These are phyloP conservation scores for Stenotaenia linearis DNA, from an alignment of 2,888 invertebrate genomes.

Conservation along the genomic window DNA sequence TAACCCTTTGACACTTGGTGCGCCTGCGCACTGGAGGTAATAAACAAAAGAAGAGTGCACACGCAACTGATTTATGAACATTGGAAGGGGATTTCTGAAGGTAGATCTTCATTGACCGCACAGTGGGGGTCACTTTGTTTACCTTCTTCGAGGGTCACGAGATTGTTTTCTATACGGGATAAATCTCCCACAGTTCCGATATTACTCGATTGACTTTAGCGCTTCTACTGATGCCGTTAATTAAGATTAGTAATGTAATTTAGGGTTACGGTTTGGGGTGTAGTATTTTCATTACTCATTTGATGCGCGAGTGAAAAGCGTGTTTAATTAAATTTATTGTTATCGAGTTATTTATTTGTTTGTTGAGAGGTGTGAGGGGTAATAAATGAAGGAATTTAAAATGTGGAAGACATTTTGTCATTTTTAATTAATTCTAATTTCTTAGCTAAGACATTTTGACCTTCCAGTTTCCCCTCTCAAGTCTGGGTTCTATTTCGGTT, in stretches of 20 bases:
- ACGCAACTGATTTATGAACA: background rate
- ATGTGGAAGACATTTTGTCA: background rate
- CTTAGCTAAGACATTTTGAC: background rate
- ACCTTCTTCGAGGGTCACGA: background rate
- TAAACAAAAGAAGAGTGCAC: constrained; percentile 9
- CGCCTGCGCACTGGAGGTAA: background rate
- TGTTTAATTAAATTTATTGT: background rate
- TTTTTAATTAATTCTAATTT: background rate
- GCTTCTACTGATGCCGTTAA: background rate
- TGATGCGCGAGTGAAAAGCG: background rate
- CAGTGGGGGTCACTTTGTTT: constrained; percentile 21
- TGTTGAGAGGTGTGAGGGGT: background rate
- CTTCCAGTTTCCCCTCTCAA: too few relatives aligned
- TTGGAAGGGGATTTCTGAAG: constrained; percentile 13
- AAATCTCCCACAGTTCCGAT: background rate
- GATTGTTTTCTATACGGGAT: background rate
- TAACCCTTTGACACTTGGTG: constrained; percentile 8
- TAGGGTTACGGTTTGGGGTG: background rate
- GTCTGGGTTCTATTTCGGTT: background rate
- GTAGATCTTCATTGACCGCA: constrained; percentile 22
- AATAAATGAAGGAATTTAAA: background rate
- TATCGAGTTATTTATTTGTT: background rate
- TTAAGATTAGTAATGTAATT: background rate
- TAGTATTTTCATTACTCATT: background rate
- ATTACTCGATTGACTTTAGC: background rate